These are phyloP conservation scores for Dione juno DNA, from an alignment of 2,888 invertebrate genomes.

Conservation along the genomic window DNA sequence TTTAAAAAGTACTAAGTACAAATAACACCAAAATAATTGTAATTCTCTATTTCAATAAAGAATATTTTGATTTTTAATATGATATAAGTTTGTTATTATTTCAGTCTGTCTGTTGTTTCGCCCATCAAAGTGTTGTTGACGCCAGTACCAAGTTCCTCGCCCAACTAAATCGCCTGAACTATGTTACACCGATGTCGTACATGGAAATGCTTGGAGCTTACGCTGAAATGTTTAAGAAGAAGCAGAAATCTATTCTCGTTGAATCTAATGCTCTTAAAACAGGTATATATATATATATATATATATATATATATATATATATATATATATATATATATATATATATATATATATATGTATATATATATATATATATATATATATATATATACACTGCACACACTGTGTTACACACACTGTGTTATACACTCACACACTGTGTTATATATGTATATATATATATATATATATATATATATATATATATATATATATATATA, in stretches of 20 bases:
- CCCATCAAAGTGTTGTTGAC: constrained; percentile 89
- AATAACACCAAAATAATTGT: no score
- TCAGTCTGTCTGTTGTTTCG: constrained; percentile 75
- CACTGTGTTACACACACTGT: no score
- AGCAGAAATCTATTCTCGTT: constrained; percentile 82
- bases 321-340: no score
- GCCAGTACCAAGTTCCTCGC: constrained; percentile 87
- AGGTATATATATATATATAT: constrained; percentile 72
- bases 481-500: constrained; percentile 52
- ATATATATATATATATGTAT: no score
- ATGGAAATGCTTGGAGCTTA: constrained; percentile 92
- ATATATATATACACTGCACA: no score
- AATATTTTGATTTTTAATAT: no score
- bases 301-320: no score
- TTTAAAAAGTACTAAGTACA: no score
- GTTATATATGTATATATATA: no score
- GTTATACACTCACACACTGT: no score
- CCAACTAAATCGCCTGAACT: constrained; percentile 90
- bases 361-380: no score
- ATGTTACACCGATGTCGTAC: constrained; percentile 95
- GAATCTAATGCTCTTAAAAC: constrained; percentile 84
- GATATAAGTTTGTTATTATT: constrained; percentile 2
- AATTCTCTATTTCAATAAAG: no score
- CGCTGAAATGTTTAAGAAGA: constrained; percentile 88
- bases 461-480: constrained; percentile 51